Evolutionary conservation across 1,140 invertebrate species (phyloP), one percentile per base, ranked within the genome.

Genomic region (Lutraria rhynchaena): DNA sequence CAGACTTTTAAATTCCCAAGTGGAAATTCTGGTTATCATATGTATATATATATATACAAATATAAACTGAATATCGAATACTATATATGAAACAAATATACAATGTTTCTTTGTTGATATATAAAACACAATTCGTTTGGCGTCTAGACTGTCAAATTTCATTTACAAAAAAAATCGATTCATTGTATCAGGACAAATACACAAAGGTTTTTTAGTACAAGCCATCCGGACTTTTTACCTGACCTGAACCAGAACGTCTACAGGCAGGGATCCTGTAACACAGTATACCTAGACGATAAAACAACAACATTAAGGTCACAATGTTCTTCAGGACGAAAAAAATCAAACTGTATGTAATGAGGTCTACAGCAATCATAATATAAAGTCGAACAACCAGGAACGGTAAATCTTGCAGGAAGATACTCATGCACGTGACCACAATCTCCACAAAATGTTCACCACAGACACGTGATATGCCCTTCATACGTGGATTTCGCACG

Each of bases 301-400:
- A 51, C 7, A 87, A 74, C 7, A 98, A 91, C 2, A 96, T 88
- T 76, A 98, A 96, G 3, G 97, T 96, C 86, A 97, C 92, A 3
- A 95, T 95, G 86, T 97, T 97, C 88, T 97, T 96, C 90, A 96
- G 96, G 85, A 96, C 97, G 91, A 98, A 97, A 90, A 98, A 98
- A 19, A 97, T 88, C 84, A 97, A 96, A 95, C 96, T 96, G 88
- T 97, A 97, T 84, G 95, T 96, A 71, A 97, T 95, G 22, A 97
- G 96, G 73, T 95, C 94, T 88, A 96, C 97, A 81, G 96, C 95
- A 0, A 95, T 93, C 33, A 97, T 97, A 29, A 97, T 95, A 35
- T 97, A 94, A 1, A 97, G 17, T 1, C 97, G 93, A 86, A 98
- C 96, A 0, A 95, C 95, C 3, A 97, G 92, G 91, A 97, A 98